Percentiles rank a stretch among this genome's conserved stretches.
These are phyloP conservation scores for Cyclina sinensis DNA, from an alignment of 1,140 invertebrate genomes.

Conservation along the genomic window DNA sequence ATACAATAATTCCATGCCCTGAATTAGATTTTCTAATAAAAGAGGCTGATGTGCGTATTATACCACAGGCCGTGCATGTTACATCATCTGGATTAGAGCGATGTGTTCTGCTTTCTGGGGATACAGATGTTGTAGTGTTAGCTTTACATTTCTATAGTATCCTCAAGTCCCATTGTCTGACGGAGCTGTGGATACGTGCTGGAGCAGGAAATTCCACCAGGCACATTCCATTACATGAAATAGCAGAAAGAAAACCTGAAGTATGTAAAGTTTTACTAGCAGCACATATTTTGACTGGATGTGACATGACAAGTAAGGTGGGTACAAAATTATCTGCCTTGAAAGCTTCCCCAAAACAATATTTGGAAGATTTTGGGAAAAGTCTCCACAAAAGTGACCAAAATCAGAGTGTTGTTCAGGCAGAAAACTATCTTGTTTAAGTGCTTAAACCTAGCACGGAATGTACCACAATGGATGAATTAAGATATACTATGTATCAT, in stretches of 20 bases:
- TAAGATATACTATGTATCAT: neutral
- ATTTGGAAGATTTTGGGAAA: conserved; percentile 10
- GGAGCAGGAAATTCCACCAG: neutral
- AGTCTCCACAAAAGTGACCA: neutral
- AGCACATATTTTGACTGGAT: conserved; percentile 20
- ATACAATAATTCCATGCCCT: neutral
- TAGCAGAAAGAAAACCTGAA: neutral
- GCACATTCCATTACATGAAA: conserved; percentile 8
- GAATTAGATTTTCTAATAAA: neutral
- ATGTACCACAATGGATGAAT: conserved; percentile 11
- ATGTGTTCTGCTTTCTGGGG: neutral
- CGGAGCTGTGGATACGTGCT: conserved; percentile 11
- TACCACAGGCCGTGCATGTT: conserved; percentile 27
- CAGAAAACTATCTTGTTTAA: conserved; percentile 21
- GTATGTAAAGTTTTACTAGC: conserved; percentile 17
- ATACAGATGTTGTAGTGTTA: conserved; percentile 27
- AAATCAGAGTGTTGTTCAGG: neutral
- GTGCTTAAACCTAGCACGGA: neutral
- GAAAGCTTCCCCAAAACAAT: neutral
- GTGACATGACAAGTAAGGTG: conserved; percentile 43
- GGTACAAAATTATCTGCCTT: conserved; percentile 14
- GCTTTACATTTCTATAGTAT: neutral
- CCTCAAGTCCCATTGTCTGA: neutral
- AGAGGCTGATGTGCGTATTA: conserved; percentile 19
- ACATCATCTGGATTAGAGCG: neutral